Conservation (phyloP, 2,888 invertebrate genomes). For the Phalera bucephala region DNA sequence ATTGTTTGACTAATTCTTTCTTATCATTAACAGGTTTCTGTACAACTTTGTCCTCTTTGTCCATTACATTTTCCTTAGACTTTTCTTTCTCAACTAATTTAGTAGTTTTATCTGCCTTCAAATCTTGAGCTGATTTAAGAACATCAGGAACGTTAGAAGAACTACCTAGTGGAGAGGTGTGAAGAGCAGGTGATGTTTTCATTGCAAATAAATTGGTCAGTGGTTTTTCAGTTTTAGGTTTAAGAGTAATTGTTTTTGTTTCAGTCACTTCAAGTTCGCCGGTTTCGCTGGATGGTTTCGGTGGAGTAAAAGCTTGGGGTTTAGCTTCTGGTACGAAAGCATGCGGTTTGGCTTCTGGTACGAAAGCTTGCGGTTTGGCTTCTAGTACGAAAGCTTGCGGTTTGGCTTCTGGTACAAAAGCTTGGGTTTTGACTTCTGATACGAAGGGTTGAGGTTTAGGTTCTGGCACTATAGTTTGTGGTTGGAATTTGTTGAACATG, state of each 20-base stretch:
- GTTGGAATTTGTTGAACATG: slow-evolving; percentile 54
- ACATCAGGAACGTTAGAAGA: slow-evolving; percentile 48
- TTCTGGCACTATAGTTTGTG: slow-evolving; percentile 33
- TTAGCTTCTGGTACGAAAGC: slow-evolving; percentile 7
- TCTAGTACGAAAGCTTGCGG: slow-evolving; percentile 12
- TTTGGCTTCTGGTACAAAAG: slow-evolving; percentile 21
- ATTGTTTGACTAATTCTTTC: slow-evolving; percentile 46
- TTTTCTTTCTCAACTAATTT: slow-evolving; percentile 46
- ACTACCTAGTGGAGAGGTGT: slow-evolving; percentile 24
- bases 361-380: slow-evolving; percentile 39
- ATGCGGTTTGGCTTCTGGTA: slow-evolving; percentile 22
- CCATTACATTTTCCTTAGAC: slow-evolving; percentile 53
- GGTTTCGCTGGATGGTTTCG: slow-evolving; percentile 51
- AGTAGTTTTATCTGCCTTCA: slow-evolving; percentile 39
- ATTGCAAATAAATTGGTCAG: slow-evolving; percentile 52
- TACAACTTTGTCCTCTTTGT: slow-evolving; percentile 29
- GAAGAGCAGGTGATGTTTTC: slow-evolving; percentile 37
- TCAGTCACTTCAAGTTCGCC: slow-evolving; percentile 52
- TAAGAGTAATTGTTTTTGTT: slow-evolving; percentile 27
- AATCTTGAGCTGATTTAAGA: slow-evolving; percentile 41
- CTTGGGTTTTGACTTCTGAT: slow-evolving; percentile 1
- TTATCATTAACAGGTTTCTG: slow-evolving; percentile 29
- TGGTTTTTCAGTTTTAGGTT: slow-evolving; percentile 49
- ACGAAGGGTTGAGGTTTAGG: slow-evolving; percentile 18
- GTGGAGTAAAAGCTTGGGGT: slow-evolving; percentile 10